Evolutionary conservation across 2,888 invertebrate genomes (phyloP).

Genomic region (Parasteatoda lunata): DNA sequence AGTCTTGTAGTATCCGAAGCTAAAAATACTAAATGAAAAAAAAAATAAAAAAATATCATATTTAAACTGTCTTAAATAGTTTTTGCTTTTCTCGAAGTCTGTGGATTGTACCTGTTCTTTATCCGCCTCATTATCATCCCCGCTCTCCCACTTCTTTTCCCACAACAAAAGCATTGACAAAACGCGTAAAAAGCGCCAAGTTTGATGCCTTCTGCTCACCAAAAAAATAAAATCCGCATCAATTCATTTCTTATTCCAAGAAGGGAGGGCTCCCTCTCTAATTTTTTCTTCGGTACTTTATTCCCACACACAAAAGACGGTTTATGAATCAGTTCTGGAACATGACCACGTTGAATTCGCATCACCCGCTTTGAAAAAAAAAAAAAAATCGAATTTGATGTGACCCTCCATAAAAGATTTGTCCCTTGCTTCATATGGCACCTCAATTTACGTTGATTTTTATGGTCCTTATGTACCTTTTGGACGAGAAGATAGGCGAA

Average conservation of each 20-base stretch:
- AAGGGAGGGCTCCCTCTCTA: not conserved
- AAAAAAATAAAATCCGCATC: not conserved
- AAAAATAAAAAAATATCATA: too few species aligned
- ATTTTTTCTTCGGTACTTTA: not conserved
- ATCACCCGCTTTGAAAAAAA: constrained; percentile 23
- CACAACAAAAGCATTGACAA: constrained; percentile 32
- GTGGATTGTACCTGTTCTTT: constrained; percentile 52
- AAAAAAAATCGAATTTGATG: not conserved
- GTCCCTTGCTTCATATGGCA: constrained; percentile 11
- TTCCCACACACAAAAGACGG: constrained; percentile 39
- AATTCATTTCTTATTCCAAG: constrained; percentile 16
- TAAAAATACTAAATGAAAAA: too few species aligned
- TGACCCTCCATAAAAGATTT: not conserved
- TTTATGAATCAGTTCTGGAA: constrained; percentile 57
- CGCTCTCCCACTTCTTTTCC: constrained; percentile 1
- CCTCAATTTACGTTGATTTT: constrained; percentile 39
- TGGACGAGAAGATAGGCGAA: constrained; percentile 31
- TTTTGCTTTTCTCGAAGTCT: constrained; percentile 28
- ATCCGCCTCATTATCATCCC: constrained; percentile 35
- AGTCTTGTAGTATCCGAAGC: too few species aligned
- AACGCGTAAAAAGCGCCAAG: constrained; percentile 49
- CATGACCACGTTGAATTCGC: constrained; percentile 49
- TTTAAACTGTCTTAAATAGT: too few species aligned
- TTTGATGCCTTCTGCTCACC: constrained; percentile 30
- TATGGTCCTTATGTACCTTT: constrained; percentile 53